phyloP scores from a whole-genome alignment of 1,140 invertebrate genomes.

The Cephus cinctus region DNA sequence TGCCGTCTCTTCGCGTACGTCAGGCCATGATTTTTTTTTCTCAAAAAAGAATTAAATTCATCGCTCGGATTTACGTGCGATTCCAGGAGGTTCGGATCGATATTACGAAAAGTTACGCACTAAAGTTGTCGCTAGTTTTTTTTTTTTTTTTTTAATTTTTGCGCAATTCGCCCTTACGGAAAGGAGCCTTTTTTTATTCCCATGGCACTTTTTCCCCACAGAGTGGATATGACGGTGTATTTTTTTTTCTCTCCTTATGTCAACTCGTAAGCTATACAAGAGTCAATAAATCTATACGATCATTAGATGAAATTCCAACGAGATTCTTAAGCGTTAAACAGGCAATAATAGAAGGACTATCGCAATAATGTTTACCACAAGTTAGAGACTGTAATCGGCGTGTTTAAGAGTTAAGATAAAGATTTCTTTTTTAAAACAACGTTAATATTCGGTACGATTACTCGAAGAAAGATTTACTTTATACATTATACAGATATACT shows the following conservation, averaged over 20 bases:
- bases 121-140: no score
- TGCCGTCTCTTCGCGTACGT: no score
- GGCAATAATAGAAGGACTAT: slow-evolving; percentile 37
- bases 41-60: no score
- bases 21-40: no score
- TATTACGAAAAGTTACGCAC: no score
- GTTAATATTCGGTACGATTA: slow-evolving; percentile 29
- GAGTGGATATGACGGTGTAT: slow-evolving; percentile 21
- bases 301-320: slow-evolving; percentile 30
- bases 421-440: slow-evolving; percentile 29
- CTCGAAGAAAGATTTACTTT: slow-evolving; percentile 34
- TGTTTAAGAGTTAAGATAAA: slow-evolving; percentile 24
- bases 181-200: background rate
- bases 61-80: no score
- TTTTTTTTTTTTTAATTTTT: no score
- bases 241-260: background rate
- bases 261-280: slow-evolving; percentile 27
- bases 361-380: slow-evolving; percentile 37
- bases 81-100: no score
- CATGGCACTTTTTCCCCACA: slow-evolving; percentile 9
- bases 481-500: slow-evolving; percentile 35
- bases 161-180: no score
- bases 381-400: slow-evolving; percentile 28
- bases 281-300: slow-evolving; percentile 23
- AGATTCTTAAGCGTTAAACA: slow-evolving; percentile 34